These are phyloP conservation scores for Tachuris rubrigastra DNA, from an alignment of 2,113 vertebrate genomes.

Conservation along the genomic window DNA sequence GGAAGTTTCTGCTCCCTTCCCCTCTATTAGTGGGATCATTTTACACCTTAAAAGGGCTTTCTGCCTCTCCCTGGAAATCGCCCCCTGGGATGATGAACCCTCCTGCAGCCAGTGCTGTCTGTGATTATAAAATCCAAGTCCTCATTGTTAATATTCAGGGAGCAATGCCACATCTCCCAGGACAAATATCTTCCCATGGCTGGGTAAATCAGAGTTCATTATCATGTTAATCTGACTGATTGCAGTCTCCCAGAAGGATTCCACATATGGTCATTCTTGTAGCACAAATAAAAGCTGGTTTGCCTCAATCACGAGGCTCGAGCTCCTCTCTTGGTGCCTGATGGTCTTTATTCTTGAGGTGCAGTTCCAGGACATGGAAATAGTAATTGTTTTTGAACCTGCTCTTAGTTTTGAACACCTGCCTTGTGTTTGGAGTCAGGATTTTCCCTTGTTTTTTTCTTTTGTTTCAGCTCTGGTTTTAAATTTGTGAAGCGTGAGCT, in stretches of 20 bases:
- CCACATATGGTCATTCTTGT: neutral
- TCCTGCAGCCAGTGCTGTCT: fast-evolving
- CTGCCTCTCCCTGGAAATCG: neutral
- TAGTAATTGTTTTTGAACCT: neutral
- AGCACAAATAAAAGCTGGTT: neutral
- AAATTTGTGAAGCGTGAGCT: fast-evolving
- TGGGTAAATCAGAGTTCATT: conserved; percentile 9
- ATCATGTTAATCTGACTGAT: neutral
- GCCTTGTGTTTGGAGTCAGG: neutral
- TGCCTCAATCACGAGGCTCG: neutral
- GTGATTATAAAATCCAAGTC: neutral
- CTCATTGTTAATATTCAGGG: neutral
- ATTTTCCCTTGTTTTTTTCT: neutral
- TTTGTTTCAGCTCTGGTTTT: neutral
- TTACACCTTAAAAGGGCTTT: neutral
- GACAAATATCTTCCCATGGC: neutral
- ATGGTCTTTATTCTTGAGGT: neutral
- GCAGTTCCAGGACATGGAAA: neutral
- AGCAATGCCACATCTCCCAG: neutral
- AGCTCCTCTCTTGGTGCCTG: neutral
- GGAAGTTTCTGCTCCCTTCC: neutral
- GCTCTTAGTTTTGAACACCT: neutral
- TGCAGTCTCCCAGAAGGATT: neutral
- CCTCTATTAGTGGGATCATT: fast-evolving
- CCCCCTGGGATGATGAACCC: neutral